These are phyloP conservation scores for Cataglyphis altisquamis DNA, from an alignment of 2,888 invertebrate species.

Conservation along the genomic window DNA sequence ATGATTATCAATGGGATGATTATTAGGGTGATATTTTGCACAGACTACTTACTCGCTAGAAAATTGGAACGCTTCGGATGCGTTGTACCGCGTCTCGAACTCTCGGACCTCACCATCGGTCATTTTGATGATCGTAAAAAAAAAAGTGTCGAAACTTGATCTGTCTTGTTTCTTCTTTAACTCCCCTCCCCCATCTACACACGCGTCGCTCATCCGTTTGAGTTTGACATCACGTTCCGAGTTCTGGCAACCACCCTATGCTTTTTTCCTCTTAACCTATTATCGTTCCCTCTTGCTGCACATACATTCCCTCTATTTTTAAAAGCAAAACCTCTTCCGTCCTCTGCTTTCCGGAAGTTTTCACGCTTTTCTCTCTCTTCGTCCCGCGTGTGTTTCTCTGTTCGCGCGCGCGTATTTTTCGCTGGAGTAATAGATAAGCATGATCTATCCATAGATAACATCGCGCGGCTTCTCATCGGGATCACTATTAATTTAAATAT, in stretches of 20 bases:
- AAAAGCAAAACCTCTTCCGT: not conserved
- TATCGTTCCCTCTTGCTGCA: constrained; percentile 15
- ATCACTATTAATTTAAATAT: constrained; percentile 44
- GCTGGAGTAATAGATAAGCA: constrained; percentile 15
- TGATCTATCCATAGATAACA: not conserved
- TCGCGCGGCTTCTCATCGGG: not conserved
- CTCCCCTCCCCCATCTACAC: constrained; percentile 17
- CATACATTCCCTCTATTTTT: constrained; percentile 2
- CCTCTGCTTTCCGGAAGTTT: constrained; percentile 17
- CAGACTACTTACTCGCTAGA: not conserved
- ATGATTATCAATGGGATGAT: constrained; percentile 19
- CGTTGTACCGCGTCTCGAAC: constrained; percentile 15
- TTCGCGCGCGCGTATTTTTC: not conserved
- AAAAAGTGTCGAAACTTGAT: constrained; percentile 5
- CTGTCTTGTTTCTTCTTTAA: constrained; percentile 29
- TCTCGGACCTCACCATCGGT: not conserved
- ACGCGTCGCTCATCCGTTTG: constrained; percentile 9
- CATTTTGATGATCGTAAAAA: constrained; percentile 11
- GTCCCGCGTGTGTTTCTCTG: constrained; percentile 19
- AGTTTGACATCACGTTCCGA: constrained; percentile 57
- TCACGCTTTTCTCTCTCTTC: constrained; percentile 16
- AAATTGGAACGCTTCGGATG: not conserved
- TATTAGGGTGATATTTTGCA: not conserved
- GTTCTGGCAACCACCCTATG: constrained; percentile 77
- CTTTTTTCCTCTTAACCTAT: constrained; percentile 18